Evolutionary conservation across 2,888 invertebrate species (phyloP), one percentile per base, ranked within the genome.

Genomic region (Eubasilissa splendida): DNA sequence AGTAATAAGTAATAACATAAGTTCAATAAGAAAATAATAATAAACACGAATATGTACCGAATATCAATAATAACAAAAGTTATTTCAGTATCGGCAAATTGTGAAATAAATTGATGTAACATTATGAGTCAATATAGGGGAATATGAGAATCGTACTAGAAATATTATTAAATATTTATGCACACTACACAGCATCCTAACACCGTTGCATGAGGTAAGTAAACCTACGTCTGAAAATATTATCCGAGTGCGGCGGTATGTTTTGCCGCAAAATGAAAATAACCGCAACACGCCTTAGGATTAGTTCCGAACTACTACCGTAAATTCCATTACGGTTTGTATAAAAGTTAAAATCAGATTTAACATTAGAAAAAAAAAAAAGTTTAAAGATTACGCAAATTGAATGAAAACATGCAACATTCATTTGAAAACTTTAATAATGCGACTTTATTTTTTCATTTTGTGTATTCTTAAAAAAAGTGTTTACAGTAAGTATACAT

Each of bases 281-380:
- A 58, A n/a, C 68, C 68, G 68, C 68, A 68, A 68, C 68, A 68
- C 14, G 68, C 68, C 50, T 68, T 68, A 52, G 68, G 68, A 68
- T 68, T 68, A 68, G 68, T 68, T 68, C 52, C 12, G 12, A 50
- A 50, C 68, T 33, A 50, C 50, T 50, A 50, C n/a, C 50, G 50
- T 58, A 0, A 58, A 58, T 58, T n/a, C 58, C 58, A n/a, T n/a
- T 11, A n/a, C 3, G 58, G 58, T 58, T 58, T 58, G 58, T 9
- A 58, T n/a, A 58, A 58, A 11, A 10, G 3, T 58, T n/a, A 58
- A 58, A n/a, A 58, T 22, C 22, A 22, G 22, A 22, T 22, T 22
- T 22, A 22, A 22, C 22, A n/a, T 58, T 9, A n/a, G 58, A 58
- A n/a, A 58, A n/a, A 58, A 56, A 56, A 58, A 22, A 22, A 22